phyloP scores from a whole-genome alignment of 2,888 invertebrate genomes.

The Chalcis sispes region DNA sequence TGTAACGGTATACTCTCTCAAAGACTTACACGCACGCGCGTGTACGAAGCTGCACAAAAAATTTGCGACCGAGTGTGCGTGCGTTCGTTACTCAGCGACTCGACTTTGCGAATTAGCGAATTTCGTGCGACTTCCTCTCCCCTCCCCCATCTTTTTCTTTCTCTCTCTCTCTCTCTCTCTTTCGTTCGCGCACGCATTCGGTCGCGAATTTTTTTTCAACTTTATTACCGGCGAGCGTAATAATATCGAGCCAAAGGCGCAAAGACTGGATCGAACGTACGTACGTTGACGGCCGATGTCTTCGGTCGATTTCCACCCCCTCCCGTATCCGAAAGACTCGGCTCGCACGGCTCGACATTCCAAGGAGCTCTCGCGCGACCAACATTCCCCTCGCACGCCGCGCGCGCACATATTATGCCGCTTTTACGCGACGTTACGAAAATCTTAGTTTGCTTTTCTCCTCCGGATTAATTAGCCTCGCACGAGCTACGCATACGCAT shows the following conservation, averaged over 20 bases:
- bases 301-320: no score
- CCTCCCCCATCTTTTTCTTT: slow-evolving; percentile 22
- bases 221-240: no score
- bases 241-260: no score
- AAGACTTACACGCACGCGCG: no score
- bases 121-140: slow-evolving; percentile 55
- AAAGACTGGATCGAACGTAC: no score
- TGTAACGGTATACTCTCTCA: no score
- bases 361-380: slow-evolving; percentile 12
- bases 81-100: slow-evolving; percentile 63
- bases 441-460: slow-evolving; percentile 50
- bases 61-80: no score
- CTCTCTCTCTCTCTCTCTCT: slow-evolving; percentile 29
- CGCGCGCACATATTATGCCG: background rate
- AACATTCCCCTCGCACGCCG: slow-evolving; percentile 44
- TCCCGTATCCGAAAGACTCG: no score
- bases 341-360: slow-evolving; percentile 27
- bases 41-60: no score
- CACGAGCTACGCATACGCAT: background rate
- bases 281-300: no score
- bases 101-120: slow-evolving; percentile 62
- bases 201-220: slow-evolving; percentile 3
- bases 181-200: no score
- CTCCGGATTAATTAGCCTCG: slow-evolving; percentile 6
- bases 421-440: slow-evolving; percentile 27